These are phyloP conservation scores for Escarpia spicata DNA, from an alignment of 2,888 invertebrate species.

Conservation along the genomic window DNA sequence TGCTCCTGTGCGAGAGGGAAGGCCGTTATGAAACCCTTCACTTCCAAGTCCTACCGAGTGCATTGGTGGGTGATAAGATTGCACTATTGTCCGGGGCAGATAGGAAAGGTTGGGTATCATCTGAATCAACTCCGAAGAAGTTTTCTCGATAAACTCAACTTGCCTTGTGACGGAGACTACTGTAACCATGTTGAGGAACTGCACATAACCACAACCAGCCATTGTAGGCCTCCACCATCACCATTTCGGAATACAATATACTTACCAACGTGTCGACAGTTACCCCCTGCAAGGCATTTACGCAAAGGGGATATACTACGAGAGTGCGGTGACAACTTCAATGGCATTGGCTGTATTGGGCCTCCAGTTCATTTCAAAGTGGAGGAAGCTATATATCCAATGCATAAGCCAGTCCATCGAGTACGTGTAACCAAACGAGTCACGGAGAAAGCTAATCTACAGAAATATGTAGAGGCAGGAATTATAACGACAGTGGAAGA, in stretches of 20 bases:
- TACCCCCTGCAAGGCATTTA: background rate
- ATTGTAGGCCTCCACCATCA: conserved; percentile 18
- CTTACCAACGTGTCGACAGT: background rate
- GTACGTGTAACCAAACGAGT: conserved; percentile 18
- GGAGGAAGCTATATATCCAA: background rate
- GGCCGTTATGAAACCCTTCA: background rate
- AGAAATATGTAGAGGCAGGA: conserved; percentile 21
- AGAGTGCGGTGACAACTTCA: conserved; percentile 8
- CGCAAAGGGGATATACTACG: background rate
- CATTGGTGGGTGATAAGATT: background rate
- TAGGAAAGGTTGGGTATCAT: conserved; percentile 21
- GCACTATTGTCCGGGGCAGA: conserved; percentile 21
- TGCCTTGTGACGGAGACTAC: no score
- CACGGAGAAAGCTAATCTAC: background rate
- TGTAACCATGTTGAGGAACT: conserved; percentile 23
- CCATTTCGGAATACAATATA: background rate
- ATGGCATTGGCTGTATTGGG: conserved; percentile 22
- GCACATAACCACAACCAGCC: background rate
- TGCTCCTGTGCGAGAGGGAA: background rate
- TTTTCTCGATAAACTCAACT: background rate
- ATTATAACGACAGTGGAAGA: background rate
- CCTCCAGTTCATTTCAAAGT: conserved; percentile 22
- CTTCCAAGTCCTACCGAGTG: conserved; percentile 13
- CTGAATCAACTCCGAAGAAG: background rate
- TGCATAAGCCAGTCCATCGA: conserved; percentile 22